phyloP scores from a whole-genome alignment of 2,797 vertebrate genomes.

The Galago senegalensis region DNA sequence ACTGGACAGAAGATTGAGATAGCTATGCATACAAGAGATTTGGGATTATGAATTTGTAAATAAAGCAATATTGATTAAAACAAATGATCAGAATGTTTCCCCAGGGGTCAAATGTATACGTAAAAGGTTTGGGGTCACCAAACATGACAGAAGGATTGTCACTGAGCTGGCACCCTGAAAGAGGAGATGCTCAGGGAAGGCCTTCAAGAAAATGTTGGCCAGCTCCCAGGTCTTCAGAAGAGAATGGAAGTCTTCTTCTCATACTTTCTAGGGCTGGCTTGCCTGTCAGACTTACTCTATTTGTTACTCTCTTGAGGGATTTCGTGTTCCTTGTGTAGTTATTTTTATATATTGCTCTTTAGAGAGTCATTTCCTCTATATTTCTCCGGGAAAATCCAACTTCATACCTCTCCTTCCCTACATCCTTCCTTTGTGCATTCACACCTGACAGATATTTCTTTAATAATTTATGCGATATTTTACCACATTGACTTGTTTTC shows the following conservation, averaged over 20 bases:
- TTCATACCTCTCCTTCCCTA: neutral
- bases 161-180: neutral
- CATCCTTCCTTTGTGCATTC: neutral
- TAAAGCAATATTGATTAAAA: neutral
- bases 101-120: neutral
- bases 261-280: neutral
- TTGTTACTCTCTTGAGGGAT: neutral
- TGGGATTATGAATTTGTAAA: neutral
- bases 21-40: neutral
- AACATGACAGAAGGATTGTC: neutral
- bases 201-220: neutral
- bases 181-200: neutral
- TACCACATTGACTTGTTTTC: neutral
- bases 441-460: neutral
- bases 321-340: neutral
- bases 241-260: neutral
- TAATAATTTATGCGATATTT: neutral
- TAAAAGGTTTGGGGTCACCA: neutral
- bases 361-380: neutral
- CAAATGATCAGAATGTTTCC: neutral
- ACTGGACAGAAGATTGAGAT: neutral
- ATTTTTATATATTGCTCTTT: neutral
- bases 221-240: neutral
- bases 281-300: neutral
- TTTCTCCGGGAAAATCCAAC: neutral